Percentiles rank a stretch among this genome's conserved stretches.
phyloP scores from a whole-genome alignment of 2,888 invertebrate species.

The Spilosoma lubricipeda region DNA sequence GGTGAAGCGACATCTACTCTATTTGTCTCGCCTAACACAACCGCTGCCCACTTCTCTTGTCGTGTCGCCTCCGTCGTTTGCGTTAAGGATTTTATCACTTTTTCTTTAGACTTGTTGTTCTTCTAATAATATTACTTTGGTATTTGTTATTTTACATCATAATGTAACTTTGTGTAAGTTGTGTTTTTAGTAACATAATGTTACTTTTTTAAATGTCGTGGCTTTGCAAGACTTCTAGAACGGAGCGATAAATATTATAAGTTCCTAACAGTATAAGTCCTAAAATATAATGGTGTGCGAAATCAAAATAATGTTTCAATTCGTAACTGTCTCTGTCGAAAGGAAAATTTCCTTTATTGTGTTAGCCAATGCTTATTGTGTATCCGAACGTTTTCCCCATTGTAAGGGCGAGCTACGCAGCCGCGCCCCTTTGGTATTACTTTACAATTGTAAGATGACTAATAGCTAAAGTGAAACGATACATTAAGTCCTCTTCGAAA shows the following conservation, averaged over 20 bases:
- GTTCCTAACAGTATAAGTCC: constrained; percentile 56
- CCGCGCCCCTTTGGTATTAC: constrained; percentile 69
- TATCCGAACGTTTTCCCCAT: constrained; percentile 75
- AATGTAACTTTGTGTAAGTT: background rate
- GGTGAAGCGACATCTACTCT: constrained; percentile 73
- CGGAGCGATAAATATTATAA: background rate
- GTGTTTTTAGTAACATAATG: background rate
- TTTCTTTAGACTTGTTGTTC: constrained; percentile 65
- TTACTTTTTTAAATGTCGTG: background rate
- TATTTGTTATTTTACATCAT: constrained; percentile 38
- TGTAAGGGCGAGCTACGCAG: constrained; percentile 66
- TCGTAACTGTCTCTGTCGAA: constrained; percentile 62
- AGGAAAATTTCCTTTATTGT: constrained; percentile 81
- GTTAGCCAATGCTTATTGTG: constrained; percentile 82
- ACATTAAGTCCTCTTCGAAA: constrained; percentile 67
- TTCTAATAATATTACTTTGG: constrained; percentile 46
- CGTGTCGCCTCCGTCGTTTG: constrained; percentile 72
- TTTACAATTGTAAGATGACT: constrained; percentile 77
- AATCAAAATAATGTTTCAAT: constrained; percentile 68
- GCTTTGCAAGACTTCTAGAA: background rate
- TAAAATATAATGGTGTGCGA: constrained; percentile 59
- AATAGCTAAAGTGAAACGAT: constrained; percentile 75
- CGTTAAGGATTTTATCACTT: constrained; percentile 77
- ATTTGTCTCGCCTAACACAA: constrained; percentile 79
- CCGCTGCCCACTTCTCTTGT: constrained; percentile 73